Evolutionary conservation across 2,797 vertebrate genomes (phyloP), one percentile per base, ranked within the genome.

Genomic region (Monodelphis domestica): DNA sequence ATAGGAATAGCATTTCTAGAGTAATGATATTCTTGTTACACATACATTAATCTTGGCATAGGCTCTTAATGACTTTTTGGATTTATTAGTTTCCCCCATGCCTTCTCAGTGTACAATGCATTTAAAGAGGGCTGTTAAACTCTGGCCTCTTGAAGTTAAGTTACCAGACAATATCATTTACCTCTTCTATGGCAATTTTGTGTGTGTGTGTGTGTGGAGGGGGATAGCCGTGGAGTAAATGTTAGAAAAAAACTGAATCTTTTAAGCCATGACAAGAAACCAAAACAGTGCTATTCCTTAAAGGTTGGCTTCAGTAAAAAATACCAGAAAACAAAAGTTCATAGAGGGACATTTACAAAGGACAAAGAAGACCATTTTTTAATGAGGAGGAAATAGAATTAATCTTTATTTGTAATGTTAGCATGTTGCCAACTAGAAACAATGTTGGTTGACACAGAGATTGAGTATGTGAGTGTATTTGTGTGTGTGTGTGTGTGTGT

Each of bases 11-110:
- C 45, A 33, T 0, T 54, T 55, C 24, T n/a, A 87, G 53, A 53
- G 78, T 24, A 92, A 88, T 54, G 45, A 7, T 7, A 14, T 92
- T 92, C 10, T 0, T 59, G 33, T 29, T 57, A 9, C 29, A 28
- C 24, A 96, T 87, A 57, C 21, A 93, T 63, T 93, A 94, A 70
- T 28, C 10, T 38, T 88, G 30, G 9, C 45, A 87, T 54, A 89
- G 91, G 12, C 5, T 5, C 33, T 38, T 21, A 70, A 50, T 4
- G 24, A 57, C 26, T n/a, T 30, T 30, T 33, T 92, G 24, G 53
- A 51, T 88, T 87, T 59, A 88, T 45, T 91, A n/a, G 24, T 53
- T 53, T 88, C 9, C 29, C 89, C 95, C 4, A 52, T n/a, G 30
- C 21, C 88, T 50, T 90, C 45, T 17, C 87, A 54, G 28, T 57